Base-by-base conservation (phyloP, 30 jellyfish, hydroid and myxozoan genomes). In the Turritopsis rubra region DNA sequence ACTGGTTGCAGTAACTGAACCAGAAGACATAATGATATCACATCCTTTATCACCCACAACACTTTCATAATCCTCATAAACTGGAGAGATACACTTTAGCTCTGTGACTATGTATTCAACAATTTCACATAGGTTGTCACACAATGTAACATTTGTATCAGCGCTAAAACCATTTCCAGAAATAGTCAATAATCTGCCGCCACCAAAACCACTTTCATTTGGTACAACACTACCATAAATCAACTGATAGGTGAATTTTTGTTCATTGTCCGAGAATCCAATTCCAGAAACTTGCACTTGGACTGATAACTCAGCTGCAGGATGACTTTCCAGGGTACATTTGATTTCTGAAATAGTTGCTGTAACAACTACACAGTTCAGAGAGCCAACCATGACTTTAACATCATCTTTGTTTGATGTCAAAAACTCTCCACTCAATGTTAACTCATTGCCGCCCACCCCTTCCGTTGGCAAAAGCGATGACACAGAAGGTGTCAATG, bases 191-290 rank as follows among this genome's bases (percentile, higher is more conserved):
- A 75, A 79, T 20, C 84, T 65, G 1, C 99, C 99, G 23, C 99
- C 99, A 21, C 99, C 97, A 80, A 74, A 89, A 21, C 99, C 96
- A 29, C 97, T 89, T 53, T 86, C 94, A 66, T n/a, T 60, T 8
- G 96, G 95, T 16, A 80, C 73, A 30, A 84, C 54, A 28, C 83
- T 72, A 1, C 73, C 29, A 16, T 89, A 79, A 0, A 28, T 82
- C 68, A 94, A 84, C 18, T 79, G 79, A 70, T 85, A 94, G 9
- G 80, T 83, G 72, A 94, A 89, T 68, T 23, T 68, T 60, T 52
- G 81, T 21, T 81, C 79, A 73, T 52, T 22, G 74, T 84, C 86
- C 65, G 93, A 70, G 13, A 54, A 52, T 1, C 92, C 97, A 65
- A 71, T 75, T 54, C 95, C 95, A n/a, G 72, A 70, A 52, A 89